Conservation (phyloP, 2,888 invertebrate species). For the Eristalis tenax region DNA sequence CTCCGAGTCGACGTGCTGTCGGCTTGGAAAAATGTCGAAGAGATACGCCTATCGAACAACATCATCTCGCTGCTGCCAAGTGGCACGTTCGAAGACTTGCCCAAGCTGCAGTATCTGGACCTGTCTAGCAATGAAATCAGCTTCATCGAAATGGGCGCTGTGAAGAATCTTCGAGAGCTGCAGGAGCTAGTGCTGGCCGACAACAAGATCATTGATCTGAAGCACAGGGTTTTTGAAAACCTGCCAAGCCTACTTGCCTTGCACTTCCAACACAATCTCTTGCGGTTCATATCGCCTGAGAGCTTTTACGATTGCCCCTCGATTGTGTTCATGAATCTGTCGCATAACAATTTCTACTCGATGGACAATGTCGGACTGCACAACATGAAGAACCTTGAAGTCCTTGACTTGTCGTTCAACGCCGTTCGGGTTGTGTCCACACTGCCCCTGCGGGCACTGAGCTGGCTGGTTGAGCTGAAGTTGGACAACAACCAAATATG, state of each 20-base stretch:
- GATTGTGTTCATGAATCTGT: slow-evolving; percentile 90
- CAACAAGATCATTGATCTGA: slow-evolving; percentile 88
- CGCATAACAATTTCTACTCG: slow-evolving; percentile 89
- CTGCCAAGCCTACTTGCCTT: slow-evolving; percentile 85
- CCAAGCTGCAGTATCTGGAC: slow-evolving; percentile 87
- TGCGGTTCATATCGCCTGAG: slow-evolving; percentile 87
- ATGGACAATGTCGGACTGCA: slow-evolving; percentile 89
- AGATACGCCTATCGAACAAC: slow-evolving; percentile 89
- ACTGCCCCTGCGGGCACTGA: slow-evolving; percentile 87
- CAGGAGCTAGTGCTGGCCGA: slow-evolving; percentile 87
- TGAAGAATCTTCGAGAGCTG: slow-evolving; percentile 87
- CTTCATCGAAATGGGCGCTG: slow-evolving; percentile 87
- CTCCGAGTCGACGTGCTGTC: slow-evolving; percentile 87
- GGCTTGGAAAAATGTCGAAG: slow-evolving; percentile 86
- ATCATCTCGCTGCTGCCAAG: slow-evolving; percentile 87
- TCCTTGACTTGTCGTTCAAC: slow-evolving; percentile 92
- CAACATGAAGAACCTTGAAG: slow-evolving; percentile 89
- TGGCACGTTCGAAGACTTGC: slow-evolving; percentile 88
- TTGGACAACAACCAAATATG: slow-evolving; percentile 93
- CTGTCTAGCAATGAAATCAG: slow-evolving; percentile 91
- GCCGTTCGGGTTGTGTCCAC: slow-evolving; percentile 87
- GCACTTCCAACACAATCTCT: slow-evolving; percentile 90
- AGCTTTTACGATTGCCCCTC: slow-evolving; percentile 91
- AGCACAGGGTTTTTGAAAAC: slow-evolving; percentile 89
- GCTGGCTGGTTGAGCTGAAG: slow-evolving; percentile 93